Base-by-base conservation (phyloP, 2,113 vertebrate genomes). In the Nicator chloris region DNA sequence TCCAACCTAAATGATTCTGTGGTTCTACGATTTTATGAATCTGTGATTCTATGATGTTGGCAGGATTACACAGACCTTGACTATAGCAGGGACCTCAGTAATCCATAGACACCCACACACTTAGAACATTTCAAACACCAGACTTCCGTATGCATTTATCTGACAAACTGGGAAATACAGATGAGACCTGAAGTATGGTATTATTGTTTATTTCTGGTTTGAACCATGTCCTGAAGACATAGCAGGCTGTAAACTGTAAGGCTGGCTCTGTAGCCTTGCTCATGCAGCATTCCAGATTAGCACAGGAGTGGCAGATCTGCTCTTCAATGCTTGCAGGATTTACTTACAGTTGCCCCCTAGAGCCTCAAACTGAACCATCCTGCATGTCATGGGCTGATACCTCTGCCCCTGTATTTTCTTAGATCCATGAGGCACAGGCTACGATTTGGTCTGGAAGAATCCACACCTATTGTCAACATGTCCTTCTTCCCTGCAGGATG, bases 121-220 rank as follows among this genome's bases (percentile, higher is more conserved):
- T 42, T 10, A 20, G 10, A 59, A 35, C 4, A 44, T 63, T 80
- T 78, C 8, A 3, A 82, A 65, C 27, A 49, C 5, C 26, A 66
- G 54, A 50, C 8, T 77, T 76, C 4, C 0, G 0, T 15, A 51
- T 5, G 15, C 15, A 30, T 82, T 91, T 69, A 75, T 30, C 37
- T 65, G 45, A 79, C 92, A 95, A 84, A 79, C 0, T 53, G 37
- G 20, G 44, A 85, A 82, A 94, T n/a, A 66, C 4, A 69, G n/a
- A 40, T 47, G 30, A 86, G 24, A 81, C 5, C 6, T 68, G 9
- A 75, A 47, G 51, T 73, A 86, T 2, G 2, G 4, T 50, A 59
- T 64, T 49, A 57, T 10, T 75, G 40, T 27, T 82, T 87, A 35
- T 66, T 90, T 92, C 15, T 68, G 9, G 0, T 86, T 81, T 63